Base-by-base conservation (phyloP, 2,113 vertebrate species). In the Cebidichthys violaceus region DNA sequence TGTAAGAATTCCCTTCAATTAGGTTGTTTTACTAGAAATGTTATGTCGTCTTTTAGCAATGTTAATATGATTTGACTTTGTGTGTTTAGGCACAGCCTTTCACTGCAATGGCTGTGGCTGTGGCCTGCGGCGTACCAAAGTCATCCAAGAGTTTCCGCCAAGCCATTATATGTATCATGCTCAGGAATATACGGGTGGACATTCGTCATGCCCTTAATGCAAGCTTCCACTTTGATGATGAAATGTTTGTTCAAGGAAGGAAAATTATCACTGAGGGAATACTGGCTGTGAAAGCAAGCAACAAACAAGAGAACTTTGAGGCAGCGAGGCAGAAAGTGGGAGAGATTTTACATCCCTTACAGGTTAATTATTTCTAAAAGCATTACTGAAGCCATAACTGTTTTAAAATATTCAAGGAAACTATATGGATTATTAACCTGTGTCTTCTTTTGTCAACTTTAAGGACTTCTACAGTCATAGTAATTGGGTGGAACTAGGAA, bases 391-490 rank as follows among this genome's bases (percentile, higher is more conserved):
- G 5, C 22, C 33, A 2, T 35, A 7, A 4, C 29, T 33, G 24
- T 59, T 68, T 14, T 52, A 29, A 57, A 17, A 15, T 0, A 15
- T 52, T 17, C 5, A 24, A 64, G 35, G 1, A 27, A 61, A n/a
- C 4, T 31, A 6, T 2, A 35, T 15, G 33, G 2, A 62, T 27
- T 10, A 39, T 31, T 55, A 35, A 64, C 11, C 9, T 6, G 17
- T 8, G 37, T 64, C 18, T 31, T 41, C 18, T 68, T 75, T n/a
- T 67, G 15, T 75, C 20, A 22, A 54, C 24, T 31, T 27, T 3
- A 52, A 94, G 94, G 94, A 95, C 62, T 95, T 94, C 82, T 94
- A 95, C 90, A 94, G 93, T 41, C 94, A 95, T 54, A 94, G 90
- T 66, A 93, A 95, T 91, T 95, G 94, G 94, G 84, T 94, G 33